Evolutionary conservation across 2,113 vertebrate species (phyloP).

Genomic region (Prietella phreatophila): DNA sequence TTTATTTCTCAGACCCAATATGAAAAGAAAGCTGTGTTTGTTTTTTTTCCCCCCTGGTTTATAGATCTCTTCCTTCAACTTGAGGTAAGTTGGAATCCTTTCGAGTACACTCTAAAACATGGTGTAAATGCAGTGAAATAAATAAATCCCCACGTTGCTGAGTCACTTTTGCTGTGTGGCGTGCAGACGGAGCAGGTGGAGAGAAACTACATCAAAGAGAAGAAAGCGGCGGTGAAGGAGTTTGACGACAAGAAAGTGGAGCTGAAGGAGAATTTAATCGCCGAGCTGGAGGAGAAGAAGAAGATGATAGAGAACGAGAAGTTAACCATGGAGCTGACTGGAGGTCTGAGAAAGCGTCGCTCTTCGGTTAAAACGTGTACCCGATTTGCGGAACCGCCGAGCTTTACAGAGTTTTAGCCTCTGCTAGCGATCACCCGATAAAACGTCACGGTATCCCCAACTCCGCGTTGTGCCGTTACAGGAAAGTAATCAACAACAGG

Average conservation of each 20-base stretch:
- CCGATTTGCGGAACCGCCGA: too few species aligned
- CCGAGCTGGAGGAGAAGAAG: slow-evolving; percentile 96
- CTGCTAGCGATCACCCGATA: too few species aligned
- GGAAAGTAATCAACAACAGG: neutral
- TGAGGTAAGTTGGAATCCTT: slow-evolving; percentile 78
- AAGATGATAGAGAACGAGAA: slow-evolving; percentile 99
- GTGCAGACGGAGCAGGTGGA: slow-evolving; percentile 95
- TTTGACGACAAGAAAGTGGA: slow-evolving; percentile 99
- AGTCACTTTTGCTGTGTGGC: neutral
- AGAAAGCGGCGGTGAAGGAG: slow-evolving; percentile 97
- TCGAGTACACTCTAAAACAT: neutral
- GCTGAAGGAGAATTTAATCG: slow-evolving; percentile 95
- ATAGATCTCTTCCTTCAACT: slow-evolving; percentile 95
- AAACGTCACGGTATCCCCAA: too few species aligned
- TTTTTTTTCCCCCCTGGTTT: slow-evolving; percentile 53
- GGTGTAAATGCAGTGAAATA: too few species aligned
- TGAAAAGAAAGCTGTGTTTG: neutral
- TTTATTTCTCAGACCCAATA: neutral
- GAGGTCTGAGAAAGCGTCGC: slow-evolving; percentile 73
- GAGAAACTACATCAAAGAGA: slow-evolving; percentile 96
- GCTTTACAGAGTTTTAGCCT: too few species aligned
- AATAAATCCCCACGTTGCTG: neutral
- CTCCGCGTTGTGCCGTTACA: neutral
- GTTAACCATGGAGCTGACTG: slow-evolving; percentile 96
- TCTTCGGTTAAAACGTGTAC: too few species aligned